Evolutionary conservation across 2,113 vertebrate species (phyloP).

Genomic region (Aegotheles bennettii): DNA sequence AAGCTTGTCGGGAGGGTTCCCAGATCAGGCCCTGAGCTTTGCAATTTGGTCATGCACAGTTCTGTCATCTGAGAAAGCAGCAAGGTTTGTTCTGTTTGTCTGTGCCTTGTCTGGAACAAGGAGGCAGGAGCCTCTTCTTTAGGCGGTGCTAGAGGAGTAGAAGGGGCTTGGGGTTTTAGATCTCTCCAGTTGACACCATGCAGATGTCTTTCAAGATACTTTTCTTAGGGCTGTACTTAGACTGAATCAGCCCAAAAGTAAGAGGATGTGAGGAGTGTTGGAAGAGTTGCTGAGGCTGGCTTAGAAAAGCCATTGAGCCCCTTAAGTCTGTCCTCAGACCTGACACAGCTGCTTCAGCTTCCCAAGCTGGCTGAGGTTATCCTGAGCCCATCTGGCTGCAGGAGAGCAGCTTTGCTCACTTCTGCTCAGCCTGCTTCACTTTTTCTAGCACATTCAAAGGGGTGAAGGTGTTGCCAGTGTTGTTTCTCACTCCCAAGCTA

Average conservation of each 20-base stretch:
- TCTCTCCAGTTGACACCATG: neutral
- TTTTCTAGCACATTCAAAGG: rapidly evolving
- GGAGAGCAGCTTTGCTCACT: neutral
- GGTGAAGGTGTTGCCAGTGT: neutral
- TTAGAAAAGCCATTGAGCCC: neutral
- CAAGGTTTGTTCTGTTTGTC: neutral
- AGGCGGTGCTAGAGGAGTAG: neutral
- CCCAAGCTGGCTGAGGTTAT: neutral
- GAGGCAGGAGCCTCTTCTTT: no score
- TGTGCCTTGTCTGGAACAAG: neutral
- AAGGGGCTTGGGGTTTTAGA: neutral
- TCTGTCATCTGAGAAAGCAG: neutral
- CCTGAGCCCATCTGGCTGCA: neutral
- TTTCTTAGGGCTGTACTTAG: neutral
- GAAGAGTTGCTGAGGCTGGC: neutral
- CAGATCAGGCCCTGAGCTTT: neutral
- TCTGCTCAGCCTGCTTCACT: neutral
- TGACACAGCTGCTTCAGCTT: neutral
- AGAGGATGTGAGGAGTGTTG: neutral
- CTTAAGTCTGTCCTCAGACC: neutral
- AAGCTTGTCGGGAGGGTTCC: neutral
- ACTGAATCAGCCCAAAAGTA: neutral
- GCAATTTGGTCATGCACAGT: neutral
- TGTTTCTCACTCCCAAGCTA: neutral
- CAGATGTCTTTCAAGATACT: neutral